Conservation (phyloP, 2,113 vertebrate genomes). For the Elaphurus davidianus region DNA sequence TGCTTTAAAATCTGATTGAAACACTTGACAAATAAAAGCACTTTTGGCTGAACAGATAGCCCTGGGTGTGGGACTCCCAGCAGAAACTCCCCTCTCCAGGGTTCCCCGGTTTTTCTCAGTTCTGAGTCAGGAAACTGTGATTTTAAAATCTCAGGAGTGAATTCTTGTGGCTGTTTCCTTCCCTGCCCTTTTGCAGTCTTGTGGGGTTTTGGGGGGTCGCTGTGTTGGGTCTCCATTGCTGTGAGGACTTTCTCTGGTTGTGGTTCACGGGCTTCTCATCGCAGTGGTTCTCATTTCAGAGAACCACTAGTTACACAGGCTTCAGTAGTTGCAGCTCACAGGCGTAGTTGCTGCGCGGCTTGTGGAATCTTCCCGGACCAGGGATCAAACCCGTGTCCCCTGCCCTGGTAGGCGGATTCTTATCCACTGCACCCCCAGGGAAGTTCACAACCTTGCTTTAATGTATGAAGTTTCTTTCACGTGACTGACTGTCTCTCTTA, state of each 20-base stretch:
- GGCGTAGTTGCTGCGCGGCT: background rate
- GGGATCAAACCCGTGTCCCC: background rate
- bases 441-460: background rate
- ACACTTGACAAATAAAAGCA: background rate
- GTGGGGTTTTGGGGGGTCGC: background rate
- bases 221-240: background rate
- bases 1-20: constrained; percentile 30
- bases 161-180: background rate
- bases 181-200: background rate
- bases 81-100: background rate
- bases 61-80: background rate
- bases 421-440: background rate
- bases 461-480: background rate
- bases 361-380: background rate
- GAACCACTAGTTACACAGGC: accelerated
- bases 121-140: background rate
- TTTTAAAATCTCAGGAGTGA: background rate
- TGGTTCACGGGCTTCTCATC: background rate
- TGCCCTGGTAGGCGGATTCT: background rate
- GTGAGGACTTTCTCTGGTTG: background rate
- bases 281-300: background rate
- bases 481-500: background rate
- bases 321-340: background rate
- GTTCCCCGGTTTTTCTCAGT: background rate
- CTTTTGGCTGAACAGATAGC: background rate